These are phyloP conservation scores for Idris sp. DNA, from an alignment of 1,140 invertebrate species.

Conservation along the genomic window DNA sequence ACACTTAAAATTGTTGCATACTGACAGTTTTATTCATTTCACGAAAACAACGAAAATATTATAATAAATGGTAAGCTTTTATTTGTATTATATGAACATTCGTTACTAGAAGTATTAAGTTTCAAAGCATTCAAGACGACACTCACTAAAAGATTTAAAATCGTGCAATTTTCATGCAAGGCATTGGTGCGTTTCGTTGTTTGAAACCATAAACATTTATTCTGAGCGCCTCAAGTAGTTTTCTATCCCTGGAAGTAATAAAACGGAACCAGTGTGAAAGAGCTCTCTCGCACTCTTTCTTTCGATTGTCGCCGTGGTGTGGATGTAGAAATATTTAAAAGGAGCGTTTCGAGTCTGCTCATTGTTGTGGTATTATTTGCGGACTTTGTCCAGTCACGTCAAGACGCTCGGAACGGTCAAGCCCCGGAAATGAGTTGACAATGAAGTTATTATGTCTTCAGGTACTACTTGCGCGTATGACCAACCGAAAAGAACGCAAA, in stretches of 20 bases:
- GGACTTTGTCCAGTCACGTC: constrained; percentile 68
- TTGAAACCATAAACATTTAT: constrained; percentile 20
- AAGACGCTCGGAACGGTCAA: constrained; percentile 68
- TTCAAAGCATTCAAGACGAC: not conserved
- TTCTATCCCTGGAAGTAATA: constrained; percentile 39
- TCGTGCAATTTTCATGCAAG: constrained; percentile 26
- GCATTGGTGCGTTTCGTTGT: not conserved
- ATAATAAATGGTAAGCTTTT: too few species aligned
- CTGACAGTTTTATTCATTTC: too few species aligned
- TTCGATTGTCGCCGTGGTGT: constrained; percentile 10
- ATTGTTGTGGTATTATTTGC: constrained; percentile 66
- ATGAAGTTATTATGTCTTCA: constrained; percentile 68
- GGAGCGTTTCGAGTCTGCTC: constrained; percentile 31
- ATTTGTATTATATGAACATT: too few species aligned
- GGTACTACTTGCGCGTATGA: constrained; percentile 49
- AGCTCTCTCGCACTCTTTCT: constrained; percentile 15
- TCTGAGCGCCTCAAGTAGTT: constrained; percentile 14
- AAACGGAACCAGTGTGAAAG: constrained; percentile 44
- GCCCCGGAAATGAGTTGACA: constrained; percentile 74
- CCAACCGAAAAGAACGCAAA: constrained; percentile 42
- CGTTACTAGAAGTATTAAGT: too few species aligned
- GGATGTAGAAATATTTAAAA: constrained; percentile 33
- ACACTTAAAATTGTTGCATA: too few species aligned
- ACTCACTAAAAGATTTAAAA: constrained; percentile 3
- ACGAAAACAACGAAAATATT: too few species aligned